A percentile compares a stretch with the other conserved stretches of the same genome.
Conservation (phyloP, 2,888 invertebrate genomes). For the Matsumyia berberina region DNA sequence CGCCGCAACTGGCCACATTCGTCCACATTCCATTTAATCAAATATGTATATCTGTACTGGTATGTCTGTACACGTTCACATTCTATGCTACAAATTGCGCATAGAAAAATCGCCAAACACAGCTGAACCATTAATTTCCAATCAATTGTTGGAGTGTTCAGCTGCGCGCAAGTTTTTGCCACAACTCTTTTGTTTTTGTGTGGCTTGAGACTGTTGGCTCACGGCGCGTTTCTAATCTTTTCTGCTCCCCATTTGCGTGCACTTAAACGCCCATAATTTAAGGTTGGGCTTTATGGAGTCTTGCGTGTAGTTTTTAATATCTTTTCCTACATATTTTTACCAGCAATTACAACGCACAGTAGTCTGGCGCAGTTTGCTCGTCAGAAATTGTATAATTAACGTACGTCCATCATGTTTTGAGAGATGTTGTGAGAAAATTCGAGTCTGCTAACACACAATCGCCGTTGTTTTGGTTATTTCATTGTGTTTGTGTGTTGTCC, state of each 20-base stretch:
- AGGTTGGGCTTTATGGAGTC: constrained; percentile 40
- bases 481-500: constrained; percentile 7
- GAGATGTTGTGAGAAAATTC: constrained; percentile 59
- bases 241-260: constrained; percentile 13
- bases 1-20: constrained; percentile 26
- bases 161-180: constrained; percentile 26
- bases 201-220: constrained; percentile 36
- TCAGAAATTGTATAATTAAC: constrained; percentile 65
- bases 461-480: neutral
- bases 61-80: constrained; percentile 8
- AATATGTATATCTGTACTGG: neutral
- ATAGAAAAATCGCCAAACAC: constrained; percentile 31
- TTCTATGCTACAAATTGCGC: constrained; percentile 34
- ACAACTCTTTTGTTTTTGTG: constrained; percentile 66
- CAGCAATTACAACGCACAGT: constrained; percentile 45
- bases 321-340: constrained; percentile 46
- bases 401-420: constrained; percentile 55
- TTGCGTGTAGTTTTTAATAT: constrained; percentile 20
- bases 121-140: constrained; percentile 52
- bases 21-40: constrained; percentile 47
- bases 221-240: constrained; percentile 19
- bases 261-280: constrained; percentile 41
- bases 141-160: constrained; percentile 65
- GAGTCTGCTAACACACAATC: neutral
- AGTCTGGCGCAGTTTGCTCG: constrained; percentile 17